Evolutionary conservation across 2,888 invertebrate species (phyloP), one percentile per base, ranked within the genome.

Genomic region (Meta bourneti): DNA sequence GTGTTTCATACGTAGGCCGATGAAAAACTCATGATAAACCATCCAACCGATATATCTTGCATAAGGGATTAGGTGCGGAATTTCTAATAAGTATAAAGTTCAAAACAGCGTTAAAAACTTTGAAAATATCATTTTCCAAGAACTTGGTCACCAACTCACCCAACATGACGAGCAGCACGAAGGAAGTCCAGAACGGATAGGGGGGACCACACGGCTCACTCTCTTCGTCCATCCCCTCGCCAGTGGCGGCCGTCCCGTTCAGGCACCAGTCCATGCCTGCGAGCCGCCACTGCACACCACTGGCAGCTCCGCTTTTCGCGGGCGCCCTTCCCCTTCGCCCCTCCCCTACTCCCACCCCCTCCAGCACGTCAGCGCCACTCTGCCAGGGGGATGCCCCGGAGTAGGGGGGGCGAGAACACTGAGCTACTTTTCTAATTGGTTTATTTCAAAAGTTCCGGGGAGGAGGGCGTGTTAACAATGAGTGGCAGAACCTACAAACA

Each of bases 181-280:
- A 49, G 0, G 91, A 91, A 49, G 91, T 91, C 91, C 87, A 87
- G n/a, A 91, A 83, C 7, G 82, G 82, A 49, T 91, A 87, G n/a
- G 87, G 87, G 7, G 91, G 91, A 7, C 83, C 91, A 72, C 85
- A 75, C 6, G 74, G 20, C 13, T 71, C 20, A n/a, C 4, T 52
- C 8, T 81, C 90, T 16, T 70, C 83, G 69, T 77, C 49, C 78
- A 13, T 75, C 70, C 20, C 82, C 20, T 78, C 91, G 7, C 71
- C 78, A n/a, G 71, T 71, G 20, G 84, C 61, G 84, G 71, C 87
- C 78, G 87, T 75, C 70, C 16, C 86, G 86, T 90, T 90, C 69
- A 61, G 90, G 80, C 90, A 85, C 90, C 80, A 85, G 78, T 90
- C 90, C 90, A 90, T 90, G 77, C 90, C 89, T 74, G 74, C 69